phyloP scores from a whole-genome alignment of 2,888 invertebrate genomes.

The Stenurella melanura region DNA sequence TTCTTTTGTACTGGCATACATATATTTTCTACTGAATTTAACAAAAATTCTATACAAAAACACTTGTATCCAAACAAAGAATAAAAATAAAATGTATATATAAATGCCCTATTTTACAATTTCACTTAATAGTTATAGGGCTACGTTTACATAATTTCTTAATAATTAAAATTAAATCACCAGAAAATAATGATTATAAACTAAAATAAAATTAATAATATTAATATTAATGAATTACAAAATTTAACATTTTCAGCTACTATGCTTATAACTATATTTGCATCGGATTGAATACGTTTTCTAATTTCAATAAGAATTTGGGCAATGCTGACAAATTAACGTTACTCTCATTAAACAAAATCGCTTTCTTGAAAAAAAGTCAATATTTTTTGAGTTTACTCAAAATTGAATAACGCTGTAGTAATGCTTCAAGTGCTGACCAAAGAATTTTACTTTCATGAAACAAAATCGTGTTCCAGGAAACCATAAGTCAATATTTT shows the following conservation, averaged over 20 bases:
- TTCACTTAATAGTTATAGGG: neutral
- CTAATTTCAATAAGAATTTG: too few species aligned
- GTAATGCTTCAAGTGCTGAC: too few species aligned
- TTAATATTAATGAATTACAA: neutral
- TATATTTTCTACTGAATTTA: constrained; percentile 3
- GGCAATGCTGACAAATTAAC: too few species aligned
- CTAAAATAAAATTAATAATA: constrained; percentile 7
- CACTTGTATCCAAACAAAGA: neutral
- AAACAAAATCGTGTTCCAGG: too few species aligned
- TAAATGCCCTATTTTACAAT: neutral
- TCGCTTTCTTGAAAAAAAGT: neutral
- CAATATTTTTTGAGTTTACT: neutral
- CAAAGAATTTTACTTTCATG: too few species aligned
- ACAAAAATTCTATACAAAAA: neutral
- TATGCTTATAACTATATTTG: neutral
- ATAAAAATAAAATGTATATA: neutral
- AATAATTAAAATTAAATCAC: neutral
- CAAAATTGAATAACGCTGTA: neutral
- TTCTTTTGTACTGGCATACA: constrained; percentile 1
- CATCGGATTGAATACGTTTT: too few species aligned
- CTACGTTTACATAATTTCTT: neutral
- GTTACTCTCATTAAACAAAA: too few species aligned
- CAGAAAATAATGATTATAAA: neutral
- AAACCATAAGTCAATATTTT: too few species aligned
- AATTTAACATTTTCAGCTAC: neutral